Evolutionary conservation across 2,113 vertebrate species (phyloP).

Genomic region (Ceyx margarethae): DNA sequence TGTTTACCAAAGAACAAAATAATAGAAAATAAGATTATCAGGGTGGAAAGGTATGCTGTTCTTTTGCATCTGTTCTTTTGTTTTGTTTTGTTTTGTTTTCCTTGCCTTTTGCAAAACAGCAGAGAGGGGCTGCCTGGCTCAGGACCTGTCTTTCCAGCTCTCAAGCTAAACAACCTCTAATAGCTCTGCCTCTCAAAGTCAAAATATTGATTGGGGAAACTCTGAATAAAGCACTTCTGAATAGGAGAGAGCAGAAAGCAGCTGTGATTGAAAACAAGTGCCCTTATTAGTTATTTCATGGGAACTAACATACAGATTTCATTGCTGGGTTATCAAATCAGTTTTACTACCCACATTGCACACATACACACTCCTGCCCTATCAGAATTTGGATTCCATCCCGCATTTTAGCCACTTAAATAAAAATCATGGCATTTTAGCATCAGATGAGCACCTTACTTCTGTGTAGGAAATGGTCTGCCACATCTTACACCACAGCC

Average conservation of each 20-base stretch:
- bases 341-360: constrained; percentile 4
- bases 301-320: constrained; percentile 47
- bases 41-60: fast-evolving
- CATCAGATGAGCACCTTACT: constrained; percentile 3
- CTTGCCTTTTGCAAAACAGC: neutral
- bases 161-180: constrained; percentile 52
- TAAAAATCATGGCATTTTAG: constrained; percentile 19
- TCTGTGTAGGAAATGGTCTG: constrained; percentile 1
- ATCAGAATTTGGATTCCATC: constrained; percentile 32
- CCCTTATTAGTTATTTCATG: constrained; percentile 57
- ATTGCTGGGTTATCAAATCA: constrained; percentile 46
- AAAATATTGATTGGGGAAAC: constrained; percentile 66
- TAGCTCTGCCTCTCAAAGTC: constrained; percentile 60
- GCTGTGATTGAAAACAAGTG: constrained; percentile 65
- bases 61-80: neutral
- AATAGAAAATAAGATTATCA: neutral
- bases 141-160: constrained; percentile 21
- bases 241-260: constrained; percentile 38
- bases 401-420: neutral
- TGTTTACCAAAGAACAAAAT: neutral
- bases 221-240: constrained; percentile 59
- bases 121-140: neutral
- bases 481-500: neutral
- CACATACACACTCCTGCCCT: neutral
- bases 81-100: neutral